Evolutionary conservation across 2,797 vertebrate species (phyloP), one percentile per base, ranked within the genome.

Genomic region (Nyctibius grandis): DNA sequence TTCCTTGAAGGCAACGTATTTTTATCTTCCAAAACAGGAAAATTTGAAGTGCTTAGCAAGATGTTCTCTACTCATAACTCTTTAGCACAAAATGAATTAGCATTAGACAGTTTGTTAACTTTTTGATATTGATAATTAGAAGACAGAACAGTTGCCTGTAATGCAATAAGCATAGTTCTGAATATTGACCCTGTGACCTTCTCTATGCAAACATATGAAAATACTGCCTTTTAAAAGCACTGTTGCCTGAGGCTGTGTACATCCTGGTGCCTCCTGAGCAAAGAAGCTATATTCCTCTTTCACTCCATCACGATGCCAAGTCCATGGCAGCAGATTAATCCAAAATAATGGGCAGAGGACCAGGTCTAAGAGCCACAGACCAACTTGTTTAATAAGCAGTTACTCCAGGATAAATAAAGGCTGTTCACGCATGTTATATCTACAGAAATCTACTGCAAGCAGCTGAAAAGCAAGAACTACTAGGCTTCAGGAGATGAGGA

Each of bases 191-290:
- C 54, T 54, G n/a, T 74, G 68, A 85, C 48, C 60, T 76, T 45
- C 59, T 69, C 36, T 67, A 54, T 60, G 40, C 68, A 95, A 89
- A 85, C 31, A 31, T 16, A 81, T 36, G 54, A 92, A 95, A 94
- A 89, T 34, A 76, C 6, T 50, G 67, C 31, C 67, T 79, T 93
- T 85, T 85, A 85, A 96, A 91, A 88, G 67, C 59, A 57, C 31
- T 42, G 44, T 57, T 88, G 85, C 59, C 88, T 61, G 57, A 89
- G 77, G 59, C 54, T 82, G 59, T 21, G 56, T 50, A 73, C 19
- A 79, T 25, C 38, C 64, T 45, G 15, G 18, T 74, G 85, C 40
- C 45, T 89, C 48, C 80, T 40, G 44, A 88, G 85, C 54, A 80
- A 85, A 87, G 75, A 33, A 67, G 59, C 28, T 65, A 38, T 19